phyloP scores from a whole-genome alignment of 1,140 invertebrate species.

The Calliopsis andreniformis region DNA sequence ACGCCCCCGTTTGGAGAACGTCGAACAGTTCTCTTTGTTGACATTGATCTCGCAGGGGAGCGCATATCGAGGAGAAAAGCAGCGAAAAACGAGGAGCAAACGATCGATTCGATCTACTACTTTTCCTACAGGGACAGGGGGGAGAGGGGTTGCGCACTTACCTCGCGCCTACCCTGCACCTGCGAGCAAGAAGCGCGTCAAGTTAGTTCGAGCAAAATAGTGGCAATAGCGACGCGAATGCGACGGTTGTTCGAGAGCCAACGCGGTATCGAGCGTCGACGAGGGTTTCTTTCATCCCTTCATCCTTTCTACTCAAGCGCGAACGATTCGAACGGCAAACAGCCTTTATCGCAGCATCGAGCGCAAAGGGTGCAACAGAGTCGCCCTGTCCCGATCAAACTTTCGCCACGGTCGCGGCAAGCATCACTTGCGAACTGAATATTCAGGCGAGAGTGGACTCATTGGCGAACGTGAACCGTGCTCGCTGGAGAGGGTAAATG shows the following conservation, averaged over 20 bases:
- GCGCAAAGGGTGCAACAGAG: too few species aligned
- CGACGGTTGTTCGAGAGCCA: not conserved
- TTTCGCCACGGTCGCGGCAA: too few species aligned
- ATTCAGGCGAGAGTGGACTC: slow-evolving; percentile 55
- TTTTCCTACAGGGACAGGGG: not conserved
- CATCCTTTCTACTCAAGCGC: slow-evolving; percentile 62
- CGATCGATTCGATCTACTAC: too few species aligned
- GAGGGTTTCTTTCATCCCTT: slow-evolving; percentile 18
- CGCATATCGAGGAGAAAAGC: too few species aligned
- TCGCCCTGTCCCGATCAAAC: too few species aligned
- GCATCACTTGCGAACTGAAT: too few species aligned
- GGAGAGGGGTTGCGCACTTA: not conserved
- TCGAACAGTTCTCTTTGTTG: too few species aligned
- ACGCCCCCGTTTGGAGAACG: too few species aligned
- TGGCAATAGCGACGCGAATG: not conserved
- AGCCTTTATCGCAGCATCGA: not conserved
- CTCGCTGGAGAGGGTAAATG: slow-evolving; percentile 59
- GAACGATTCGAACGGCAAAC: slow-evolving; percentile 68
- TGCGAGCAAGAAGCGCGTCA: not conserved
- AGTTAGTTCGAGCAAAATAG: not conserved
- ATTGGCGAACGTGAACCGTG: too few species aligned
- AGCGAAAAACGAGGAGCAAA: too few species aligned
- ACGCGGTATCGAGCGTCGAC: not conserved
- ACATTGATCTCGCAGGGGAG: too few species aligned
- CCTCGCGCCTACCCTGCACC: not conserved